These are phyloP conservation scores for Fopius arisanus DNA, from an alignment of 1,140 invertebrate species.

Conservation along the genomic window DNA sequence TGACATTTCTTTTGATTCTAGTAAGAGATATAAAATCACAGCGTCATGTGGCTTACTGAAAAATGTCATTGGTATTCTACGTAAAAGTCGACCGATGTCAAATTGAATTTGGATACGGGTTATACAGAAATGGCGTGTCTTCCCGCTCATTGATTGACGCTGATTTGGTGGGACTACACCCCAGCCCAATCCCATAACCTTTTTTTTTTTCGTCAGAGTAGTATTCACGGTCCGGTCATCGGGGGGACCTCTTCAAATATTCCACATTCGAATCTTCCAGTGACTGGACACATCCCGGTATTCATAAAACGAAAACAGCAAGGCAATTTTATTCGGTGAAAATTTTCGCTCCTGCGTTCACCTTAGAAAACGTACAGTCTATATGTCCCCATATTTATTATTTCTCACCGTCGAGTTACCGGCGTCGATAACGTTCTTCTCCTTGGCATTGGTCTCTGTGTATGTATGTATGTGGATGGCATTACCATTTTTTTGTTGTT, in stretches of 20 bases:
- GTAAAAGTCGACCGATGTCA: constrained; percentile 32
- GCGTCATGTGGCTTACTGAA: constrained; percentile 9
- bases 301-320: neutral
- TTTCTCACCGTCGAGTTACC: constrained; percentile 55
- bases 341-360: neutral
- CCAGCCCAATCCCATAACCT: constrained; percentile 39
- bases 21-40: constrained; percentile 15
- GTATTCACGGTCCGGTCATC: constrained; percentile 37
- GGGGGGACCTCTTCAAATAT: constrained; percentile 40
- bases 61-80: constrained; percentile 36
- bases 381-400: constrained; percentile 59
- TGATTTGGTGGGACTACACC: constrained; percentile 26
- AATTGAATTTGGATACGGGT: constrained; percentile 38
- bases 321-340: neutral
- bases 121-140: constrained; percentile 29
- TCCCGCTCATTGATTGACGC: constrained; percentile 35
- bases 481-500: constrained; percentile 66
- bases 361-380: neutral
- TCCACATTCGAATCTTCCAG: constrained; percentile 34
- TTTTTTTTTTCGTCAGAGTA: constrained; percentile 46
- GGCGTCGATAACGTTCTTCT: constrained; percentile 55
- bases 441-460: constrained; percentile 23
- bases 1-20: neutral
- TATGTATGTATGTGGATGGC: constrained; percentile 26
- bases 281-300: constrained; percentile 5